phyloP scores from a whole-genome alignment of 1,140 invertebrate species.

The Caenorhabditis inopinata region DNA sequence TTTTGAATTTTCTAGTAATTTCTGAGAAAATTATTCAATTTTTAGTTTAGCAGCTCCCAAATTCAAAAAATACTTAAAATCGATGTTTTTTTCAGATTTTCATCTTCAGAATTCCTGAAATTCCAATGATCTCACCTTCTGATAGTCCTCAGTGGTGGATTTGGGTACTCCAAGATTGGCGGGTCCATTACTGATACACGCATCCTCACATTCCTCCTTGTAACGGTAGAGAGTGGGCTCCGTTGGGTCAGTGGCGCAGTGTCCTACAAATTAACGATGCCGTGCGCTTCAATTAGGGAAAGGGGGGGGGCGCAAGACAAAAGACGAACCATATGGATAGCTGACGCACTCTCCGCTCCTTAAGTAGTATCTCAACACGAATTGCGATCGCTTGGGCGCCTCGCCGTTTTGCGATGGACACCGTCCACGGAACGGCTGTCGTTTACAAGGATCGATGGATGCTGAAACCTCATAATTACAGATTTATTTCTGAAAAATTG shows the following conservation, averaged over 20 bases:
- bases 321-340: constrained; percentile 65
- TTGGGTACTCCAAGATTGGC: constrained; percentile 28
- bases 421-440: constrained; percentile 64
- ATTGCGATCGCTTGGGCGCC: constrained; percentile 60
- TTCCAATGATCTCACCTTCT: neutral
- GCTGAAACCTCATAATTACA: neutral
- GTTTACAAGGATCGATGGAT: constrained; percentile 63
- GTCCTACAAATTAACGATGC: too few relatives aligned
- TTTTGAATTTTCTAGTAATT: too few relatives aligned
- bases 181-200: constrained; percentile 50
- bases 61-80: too few relatives aligned
- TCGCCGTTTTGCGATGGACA: constrained; percentile 56
- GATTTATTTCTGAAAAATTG: neutral
- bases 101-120: too few relatives aligned
- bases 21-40: too few relatives aligned
- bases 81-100: neutral
- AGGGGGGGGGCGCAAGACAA: too few relatives aligned
- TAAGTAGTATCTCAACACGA: constrained; percentile 63
- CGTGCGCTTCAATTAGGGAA: too few relatives aligned
- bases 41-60: too few relatives aligned
- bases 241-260: constrained; percentile 61
- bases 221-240: constrained; percentile 65
- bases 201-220: constrained; percentile 66
- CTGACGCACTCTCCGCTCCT: constrained; percentile 65
- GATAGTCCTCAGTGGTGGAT: neutral